Conservation (phyloP, 2,888 invertebrate species). For the Lasius platythorax region DNA sequence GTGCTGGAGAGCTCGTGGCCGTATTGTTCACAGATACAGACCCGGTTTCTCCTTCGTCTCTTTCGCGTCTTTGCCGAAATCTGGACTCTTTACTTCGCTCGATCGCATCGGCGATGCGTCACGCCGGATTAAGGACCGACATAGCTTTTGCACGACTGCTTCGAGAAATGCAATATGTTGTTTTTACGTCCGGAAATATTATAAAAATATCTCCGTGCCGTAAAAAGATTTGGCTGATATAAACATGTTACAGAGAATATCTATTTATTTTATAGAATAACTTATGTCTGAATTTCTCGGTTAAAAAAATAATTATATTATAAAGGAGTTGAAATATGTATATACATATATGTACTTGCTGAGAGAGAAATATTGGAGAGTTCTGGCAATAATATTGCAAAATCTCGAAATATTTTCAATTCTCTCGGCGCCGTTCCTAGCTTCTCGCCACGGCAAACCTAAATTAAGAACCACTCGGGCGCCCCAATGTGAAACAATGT, state of each 20-base stretch:
- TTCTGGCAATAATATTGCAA: background rate
- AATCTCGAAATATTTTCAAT: background rate
- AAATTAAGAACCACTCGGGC: constrained; percentile 5
- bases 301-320: background rate
- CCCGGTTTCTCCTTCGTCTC: constrained; percentile 36
- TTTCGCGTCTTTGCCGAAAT: constrained; percentile 59
- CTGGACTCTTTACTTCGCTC: constrained; percentile 62
- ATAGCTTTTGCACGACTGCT: constrained; percentile 63
- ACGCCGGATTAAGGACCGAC: constrained; percentile 70
- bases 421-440: background rate
- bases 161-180: constrained; percentile 65
- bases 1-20: background rate
- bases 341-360: background rate
- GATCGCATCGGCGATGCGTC: constrained; percentile 74
- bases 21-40: constrained; percentile 9
- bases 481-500: constrained; percentile 66
- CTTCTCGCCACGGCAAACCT: background rate
- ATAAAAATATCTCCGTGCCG: constrained; percentile 65
- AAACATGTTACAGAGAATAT: background rate
- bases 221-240: constrained; percentile 29
- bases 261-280: background rate
- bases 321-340: too few species aligned
- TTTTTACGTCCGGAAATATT: constrained; percentile 71
- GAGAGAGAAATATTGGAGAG: background rate
- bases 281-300: background rate